Percentiles rank a stretch among this genome's conserved stretches.
Evolutionary conservation across 2,797 vertebrate species (phyloP).

Genomic region (Choloepus didactylus): DNA sequence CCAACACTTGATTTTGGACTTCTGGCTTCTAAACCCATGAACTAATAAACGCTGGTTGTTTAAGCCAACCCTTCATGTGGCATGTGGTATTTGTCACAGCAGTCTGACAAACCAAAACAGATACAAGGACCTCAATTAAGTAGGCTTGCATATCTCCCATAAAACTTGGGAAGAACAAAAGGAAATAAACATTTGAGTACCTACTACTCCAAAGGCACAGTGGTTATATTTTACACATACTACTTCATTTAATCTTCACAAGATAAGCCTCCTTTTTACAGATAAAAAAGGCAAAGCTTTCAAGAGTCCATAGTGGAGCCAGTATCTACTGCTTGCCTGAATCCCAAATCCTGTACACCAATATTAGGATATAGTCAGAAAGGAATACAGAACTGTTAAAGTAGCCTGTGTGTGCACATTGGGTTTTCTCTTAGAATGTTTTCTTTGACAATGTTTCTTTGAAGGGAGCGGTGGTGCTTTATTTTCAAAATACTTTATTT

Average conservation of each 20-base stretch:
- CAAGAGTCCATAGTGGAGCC: too few relatives aligned
- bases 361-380: rapidly evolving
- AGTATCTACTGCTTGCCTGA: rapidly evolving
- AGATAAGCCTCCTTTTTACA: not conserved
- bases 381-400: not conserved
- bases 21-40: too few relatives aligned
- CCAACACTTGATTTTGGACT: too few relatives aligned
- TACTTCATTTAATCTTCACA: not conserved
- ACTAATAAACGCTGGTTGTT: too few relatives aligned
- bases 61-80: too few relatives aligned
- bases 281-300: too few relatives aligned
- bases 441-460: not conserved
- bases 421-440: not conserved
- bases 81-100: too few relatives aligned
- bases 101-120: too few relatives aligned
- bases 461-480: not conserved
- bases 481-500: not conserved
- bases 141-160: not conserved
- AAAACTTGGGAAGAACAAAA: too few relatives aligned
- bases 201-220: too few relatives aligned
- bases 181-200: not conserved
- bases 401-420: rapidly evolving
- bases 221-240: not conserved
- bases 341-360: not conserved
- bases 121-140: not conserved